These are phyloP conservation scores for Micromussa lordhowensis DNA, from an alignment of 92 coral and sea anemone species.

Conservation along the genomic window DNA sequence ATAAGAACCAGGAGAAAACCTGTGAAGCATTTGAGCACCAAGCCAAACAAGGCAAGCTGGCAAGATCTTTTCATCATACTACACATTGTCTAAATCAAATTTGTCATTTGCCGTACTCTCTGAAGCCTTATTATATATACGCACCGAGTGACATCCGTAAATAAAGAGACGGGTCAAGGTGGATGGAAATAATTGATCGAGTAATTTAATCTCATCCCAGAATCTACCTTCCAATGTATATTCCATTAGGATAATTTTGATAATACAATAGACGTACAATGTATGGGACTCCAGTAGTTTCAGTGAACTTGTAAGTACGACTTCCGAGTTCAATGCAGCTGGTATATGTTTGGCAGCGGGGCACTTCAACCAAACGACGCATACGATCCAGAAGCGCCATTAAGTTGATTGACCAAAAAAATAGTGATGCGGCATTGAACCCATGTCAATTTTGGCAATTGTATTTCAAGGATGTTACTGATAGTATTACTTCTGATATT, in stretches of 20 bases:
- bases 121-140: neutral
- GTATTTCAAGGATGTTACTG: no score
- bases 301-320: neutral
- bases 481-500: no score
- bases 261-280: neutral
- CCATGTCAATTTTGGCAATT: no score
- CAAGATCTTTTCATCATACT: neutral
- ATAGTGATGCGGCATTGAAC: no score
- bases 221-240: neutral
- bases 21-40: neutral
- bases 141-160: no score
- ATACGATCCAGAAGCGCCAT: no score
- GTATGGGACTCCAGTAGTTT: neutral
- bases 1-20: neutral
- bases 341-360: no score
- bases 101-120: neutral
- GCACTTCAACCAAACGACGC: no score
- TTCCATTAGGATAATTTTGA: neutral
- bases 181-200: neutral
- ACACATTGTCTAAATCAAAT: neutral
- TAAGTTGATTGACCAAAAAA: no score
- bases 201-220: neutral
- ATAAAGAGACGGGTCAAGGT: neutral
- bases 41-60: neutral
- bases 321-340: neutral